phyloP scores from a whole-genome alignment of 2,888 invertebrate genomes.

The Leptinotarsa peninsularis region DNA sequence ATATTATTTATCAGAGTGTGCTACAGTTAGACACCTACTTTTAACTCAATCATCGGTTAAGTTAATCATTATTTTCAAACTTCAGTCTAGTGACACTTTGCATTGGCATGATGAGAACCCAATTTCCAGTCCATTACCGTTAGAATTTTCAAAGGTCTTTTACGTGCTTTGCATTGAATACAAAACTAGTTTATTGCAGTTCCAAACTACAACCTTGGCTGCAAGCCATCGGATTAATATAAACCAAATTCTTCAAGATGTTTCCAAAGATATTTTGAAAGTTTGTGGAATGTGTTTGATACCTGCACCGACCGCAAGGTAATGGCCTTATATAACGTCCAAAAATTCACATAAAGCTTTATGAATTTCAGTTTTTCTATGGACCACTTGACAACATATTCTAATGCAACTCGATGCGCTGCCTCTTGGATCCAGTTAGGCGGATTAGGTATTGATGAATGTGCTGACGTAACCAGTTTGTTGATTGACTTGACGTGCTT shows the following conservation, averaged over 20 bases:
- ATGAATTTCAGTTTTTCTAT: conserved; percentile 59
- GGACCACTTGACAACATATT: conserved; percentile 68
- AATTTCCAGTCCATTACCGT: no score
- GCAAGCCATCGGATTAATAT: conserved; percentile 58
- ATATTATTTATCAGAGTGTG: no score
- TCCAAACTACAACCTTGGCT: conserved; percentile 66
- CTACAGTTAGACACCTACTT: no score
- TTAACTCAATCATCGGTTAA: no score
- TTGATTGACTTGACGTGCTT: conserved; percentile 64
- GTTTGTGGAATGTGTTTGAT: conserved; percentile 65
- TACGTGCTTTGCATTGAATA: not conserved
- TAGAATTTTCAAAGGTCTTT: not conserved
- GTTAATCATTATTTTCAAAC: no score
- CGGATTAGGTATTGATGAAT: conserved; percentile 63
- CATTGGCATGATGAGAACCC: no score
- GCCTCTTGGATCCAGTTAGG: conserved; percentile 75
- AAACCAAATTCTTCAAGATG: conserved; percentile 64
- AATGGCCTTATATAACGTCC: conserved; percentile 27
- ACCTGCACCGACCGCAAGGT: conserved; percentile 61
- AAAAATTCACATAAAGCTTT: conserved; percentile 1
- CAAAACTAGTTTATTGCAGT: conserved; percentile 55
- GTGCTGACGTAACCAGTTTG: conserved; percentile 59
- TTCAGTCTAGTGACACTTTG: not conserved
- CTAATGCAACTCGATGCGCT: conserved; percentile 70
- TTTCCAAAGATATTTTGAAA: conserved; percentile 65